Percentiles rank a stretch among this genome's conserved stretches.
phyloP scores from a whole-genome alignment of 2,888 invertebrate genomes.

The Plagodis dolabraria region DNA sequence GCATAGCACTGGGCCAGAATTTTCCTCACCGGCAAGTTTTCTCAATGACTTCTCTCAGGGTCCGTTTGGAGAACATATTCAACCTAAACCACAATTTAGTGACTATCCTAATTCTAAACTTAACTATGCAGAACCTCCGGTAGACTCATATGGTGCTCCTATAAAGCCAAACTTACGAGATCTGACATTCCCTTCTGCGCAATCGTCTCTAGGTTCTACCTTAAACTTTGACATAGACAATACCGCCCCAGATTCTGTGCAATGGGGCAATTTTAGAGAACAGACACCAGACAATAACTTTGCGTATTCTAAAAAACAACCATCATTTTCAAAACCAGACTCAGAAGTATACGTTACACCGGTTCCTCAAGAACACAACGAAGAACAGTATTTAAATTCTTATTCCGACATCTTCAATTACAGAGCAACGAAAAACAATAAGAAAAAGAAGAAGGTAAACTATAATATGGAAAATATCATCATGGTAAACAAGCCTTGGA shows the following conservation, averaged over 20 bases:
- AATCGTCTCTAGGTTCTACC: constrained; percentile 38
- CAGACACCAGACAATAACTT: constrained; percentile 47
- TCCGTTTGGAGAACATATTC: constrained; percentile 23
- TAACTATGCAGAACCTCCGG: constrained; percentile 58
- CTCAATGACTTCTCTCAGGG: constrained; percentile 17
- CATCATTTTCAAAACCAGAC: constrained; percentile 43
- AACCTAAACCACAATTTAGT: constrained; percentile 9
- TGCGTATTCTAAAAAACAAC: constrained; percentile 49
- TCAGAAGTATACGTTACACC: constrained; percentile 40
- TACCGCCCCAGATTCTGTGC: constrained; percentile 42
- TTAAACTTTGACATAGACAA: constrained; percentile 36
- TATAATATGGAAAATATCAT: constrained; percentile 41
- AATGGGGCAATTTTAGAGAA: constrained; percentile 45
- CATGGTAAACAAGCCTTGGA: constrained; percentile 51
- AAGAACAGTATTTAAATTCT: constrained; percentile 42
- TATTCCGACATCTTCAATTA: constrained; percentile 48
- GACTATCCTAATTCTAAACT: constrained; percentile 44
- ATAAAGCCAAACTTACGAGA: constrained; percentile 45
- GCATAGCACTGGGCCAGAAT: neutral
- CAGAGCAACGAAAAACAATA: constrained; percentile 45
- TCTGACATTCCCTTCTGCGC: constrained; percentile 40
- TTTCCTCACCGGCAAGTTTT: constrained; percentile 14
- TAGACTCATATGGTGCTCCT: constrained; percentile 64
- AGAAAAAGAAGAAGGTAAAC: constrained; percentile 43
- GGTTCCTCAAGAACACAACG: constrained; percentile 35